A percentile compares a stretch with the other conserved stretches of the same genome.
Evolutionary conservation across 2,888 invertebrate genomes (phyloP).

Genomic region (Acrobasis suavella): DNA sequence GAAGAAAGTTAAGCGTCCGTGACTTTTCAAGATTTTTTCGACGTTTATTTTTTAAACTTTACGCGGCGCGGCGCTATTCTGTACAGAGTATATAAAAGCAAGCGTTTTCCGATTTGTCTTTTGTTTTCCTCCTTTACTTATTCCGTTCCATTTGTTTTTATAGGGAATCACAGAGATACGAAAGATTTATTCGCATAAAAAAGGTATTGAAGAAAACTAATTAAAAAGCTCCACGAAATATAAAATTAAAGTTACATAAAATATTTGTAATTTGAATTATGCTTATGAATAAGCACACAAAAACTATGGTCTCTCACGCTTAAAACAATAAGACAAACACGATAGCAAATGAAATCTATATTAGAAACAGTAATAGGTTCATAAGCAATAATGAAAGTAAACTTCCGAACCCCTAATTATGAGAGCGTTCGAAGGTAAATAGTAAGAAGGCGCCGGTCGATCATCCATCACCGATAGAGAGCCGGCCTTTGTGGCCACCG

Average conservation of each 20-base stretch:
- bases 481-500: conserved; percentile 77
- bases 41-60: conserved; percentile 80
- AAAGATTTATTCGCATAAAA: conserved; percentile 15
- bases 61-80: conserved; percentile 59
- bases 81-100: conserved; percentile 67
- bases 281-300: conserved; percentile 1
- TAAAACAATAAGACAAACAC: conserved; percentile 47
- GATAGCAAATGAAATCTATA: conserved; percentile 69
- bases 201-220: neutral
- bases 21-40: conserved; percentile 82
- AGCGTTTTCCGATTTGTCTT: conserved; percentile 70
- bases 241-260: conserved; percentile 3
- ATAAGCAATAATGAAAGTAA: conserved; percentile 76
- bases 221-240: neutral
- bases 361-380: conserved; percentile 74
- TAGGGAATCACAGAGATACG: conserved; percentile 29
- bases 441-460: conserved; percentile 74
- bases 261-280: conserved; percentile 1
- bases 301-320: conserved; percentile 41
- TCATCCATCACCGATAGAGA: conserved; percentile 81
- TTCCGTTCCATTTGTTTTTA: conserved; percentile 53
- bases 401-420: conserved; percentile 79
- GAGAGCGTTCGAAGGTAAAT: conserved; percentile 71
- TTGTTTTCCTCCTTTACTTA: conserved; percentile 61
- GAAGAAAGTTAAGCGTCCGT: conserved; percentile 83